Percentiles rank a stretch among this genome's conserved stretches.
Conservation (phyloP, 2,888 invertebrate genomes). For the Carpatolechia fugitivella region DNA sequence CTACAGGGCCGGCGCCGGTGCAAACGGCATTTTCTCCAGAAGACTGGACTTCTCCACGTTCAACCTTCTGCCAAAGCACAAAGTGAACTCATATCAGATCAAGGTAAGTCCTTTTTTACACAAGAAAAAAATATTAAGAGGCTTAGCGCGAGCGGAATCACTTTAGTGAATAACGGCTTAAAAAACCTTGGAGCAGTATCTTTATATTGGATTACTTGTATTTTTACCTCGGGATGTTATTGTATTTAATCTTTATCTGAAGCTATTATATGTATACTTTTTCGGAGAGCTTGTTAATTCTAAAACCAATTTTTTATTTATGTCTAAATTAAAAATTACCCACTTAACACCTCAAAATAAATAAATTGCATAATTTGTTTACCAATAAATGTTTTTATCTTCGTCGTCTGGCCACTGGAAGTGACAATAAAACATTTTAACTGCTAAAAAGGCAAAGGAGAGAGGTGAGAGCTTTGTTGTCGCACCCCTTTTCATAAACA, state of each 20-base stretch:
- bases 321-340: not conserved
- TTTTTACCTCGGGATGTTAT: no score
- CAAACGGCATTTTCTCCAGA: slow-evolving; percentile 95
- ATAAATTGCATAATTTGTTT: not conserved
- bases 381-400: not conserved
- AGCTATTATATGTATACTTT: no score
- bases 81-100: slow-evolving; percentile 99
- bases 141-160: slow-evolving; percentile 13
- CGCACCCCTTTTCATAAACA: slow-evolving; percentile 30
- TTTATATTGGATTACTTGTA: not conserved
- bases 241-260: no score
- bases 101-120: slow-evolving; percentile 84
- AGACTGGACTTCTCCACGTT: slow-evolving; percentile 96
- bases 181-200: not conserved
- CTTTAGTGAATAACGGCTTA: not conserved
- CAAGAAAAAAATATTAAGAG: slow-evolving; percentile 12
- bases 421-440: slow-evolving; percentile 55
- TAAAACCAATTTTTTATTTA: no score
- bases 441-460: slow-evolving; percentile 56
- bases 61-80: slow-evolving; percentile 95
- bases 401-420: slow-evolving; percentile 21
- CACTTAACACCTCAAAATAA: not conserved
- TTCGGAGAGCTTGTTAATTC: no score
- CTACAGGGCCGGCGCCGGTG: slow-evolving; percentile 89
- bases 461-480: slow-evolving; percentile 63